Conservation (phyloP, 2,888 invertebrate species). For the Eudasyphora cyanicolor region DNA sequence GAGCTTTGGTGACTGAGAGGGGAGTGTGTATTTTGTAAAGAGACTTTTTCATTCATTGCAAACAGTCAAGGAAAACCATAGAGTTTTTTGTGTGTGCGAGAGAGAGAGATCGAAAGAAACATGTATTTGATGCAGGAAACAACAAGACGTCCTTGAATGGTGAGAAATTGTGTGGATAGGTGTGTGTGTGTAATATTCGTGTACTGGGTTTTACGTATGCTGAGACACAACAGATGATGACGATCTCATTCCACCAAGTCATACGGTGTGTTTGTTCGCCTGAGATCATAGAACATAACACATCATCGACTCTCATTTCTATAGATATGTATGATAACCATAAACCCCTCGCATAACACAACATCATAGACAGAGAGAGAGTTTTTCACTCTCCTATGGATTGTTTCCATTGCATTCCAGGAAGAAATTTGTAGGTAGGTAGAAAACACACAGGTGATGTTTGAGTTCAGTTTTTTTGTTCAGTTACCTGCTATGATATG, state of each 20-base stretch:
- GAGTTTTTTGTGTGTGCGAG: conserved; percentile 11
- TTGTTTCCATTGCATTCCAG: conserved; percentile 64
- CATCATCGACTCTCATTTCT: conserved; percentile 53
- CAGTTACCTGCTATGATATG: conserved; percentile 84
- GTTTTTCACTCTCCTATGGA: conserved; percentile 14
- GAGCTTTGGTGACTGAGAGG: not conserved
- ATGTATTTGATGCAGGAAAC: conserved; percentile 59
- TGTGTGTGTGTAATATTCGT: too few relatives aligned
- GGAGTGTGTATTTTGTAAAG: conserved; percentile 56
- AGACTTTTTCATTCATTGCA: conserved; percentile 55
- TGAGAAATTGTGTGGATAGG: conserved; percentile 30
- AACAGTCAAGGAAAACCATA: not conserved
- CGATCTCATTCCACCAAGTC: conserved; percentile 55
- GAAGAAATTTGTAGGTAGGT: conserved; percentile 55
- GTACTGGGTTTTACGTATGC: not conserved
- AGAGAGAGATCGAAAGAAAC: conserved; percentile 39
- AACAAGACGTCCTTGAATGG: conserved; percentile 54
- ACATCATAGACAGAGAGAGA: conserved; percentile 53
- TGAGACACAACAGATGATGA: conserved; percentile 29
- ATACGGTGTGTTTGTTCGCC: conserved; percentile 52
- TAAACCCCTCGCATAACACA: conserved; percentile 62
- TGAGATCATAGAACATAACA: conserved; percentile 43
- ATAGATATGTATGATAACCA: conserved; percentile 42
- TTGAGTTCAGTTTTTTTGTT: conserved; percentile 61
- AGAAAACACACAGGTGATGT: conserved; percentile 64